Percentiles rank a stretch among this genome's conserved stretches.
These are phyloP conservation scores for Moxostoma hubbsi DNA, from an alignment of 2,797 vertebrate genomes.

Conservation along the genomic window DNA sequence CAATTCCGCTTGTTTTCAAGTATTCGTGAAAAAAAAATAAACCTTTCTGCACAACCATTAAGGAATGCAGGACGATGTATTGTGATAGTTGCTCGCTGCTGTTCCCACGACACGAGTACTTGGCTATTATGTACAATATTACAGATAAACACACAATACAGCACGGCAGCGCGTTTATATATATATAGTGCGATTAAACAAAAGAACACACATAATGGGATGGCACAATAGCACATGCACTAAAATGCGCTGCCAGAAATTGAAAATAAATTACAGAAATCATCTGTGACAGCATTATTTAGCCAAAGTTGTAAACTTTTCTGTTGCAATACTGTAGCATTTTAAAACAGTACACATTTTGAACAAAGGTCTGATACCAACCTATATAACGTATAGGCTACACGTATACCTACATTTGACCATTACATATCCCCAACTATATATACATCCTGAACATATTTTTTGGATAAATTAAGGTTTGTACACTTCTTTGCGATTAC, in stretches of 20 bases:
- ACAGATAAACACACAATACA: constrained; percentile 3
- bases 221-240: constrained; percentile 47
- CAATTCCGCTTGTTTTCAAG: constrained; percentile 6
- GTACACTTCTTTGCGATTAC: background rate
- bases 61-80: background rate
- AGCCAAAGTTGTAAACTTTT: background rate
- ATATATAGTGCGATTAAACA: constrained; percentile 44
- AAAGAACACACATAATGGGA: constrained; percentile 44
- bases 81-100: background rate
- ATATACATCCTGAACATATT: background rate
- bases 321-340: background rate
- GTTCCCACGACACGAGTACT: background rate
- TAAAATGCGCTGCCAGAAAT: background rate
- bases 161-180: background rate
- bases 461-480: background rate
- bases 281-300: background rate
- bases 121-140: background rate
- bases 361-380: constrained; percentile 1
- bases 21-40: background rate
- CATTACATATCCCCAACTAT: background rate
- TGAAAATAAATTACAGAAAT: background rate
- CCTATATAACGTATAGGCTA: too few species aligned
- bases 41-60: background rate
- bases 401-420: background rate
- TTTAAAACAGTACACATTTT: background rate